Evolutionary conservation across 1,140 invertebrate genomes (phyloP).

Genomic region (Leptopilina clavipes): DNA sequence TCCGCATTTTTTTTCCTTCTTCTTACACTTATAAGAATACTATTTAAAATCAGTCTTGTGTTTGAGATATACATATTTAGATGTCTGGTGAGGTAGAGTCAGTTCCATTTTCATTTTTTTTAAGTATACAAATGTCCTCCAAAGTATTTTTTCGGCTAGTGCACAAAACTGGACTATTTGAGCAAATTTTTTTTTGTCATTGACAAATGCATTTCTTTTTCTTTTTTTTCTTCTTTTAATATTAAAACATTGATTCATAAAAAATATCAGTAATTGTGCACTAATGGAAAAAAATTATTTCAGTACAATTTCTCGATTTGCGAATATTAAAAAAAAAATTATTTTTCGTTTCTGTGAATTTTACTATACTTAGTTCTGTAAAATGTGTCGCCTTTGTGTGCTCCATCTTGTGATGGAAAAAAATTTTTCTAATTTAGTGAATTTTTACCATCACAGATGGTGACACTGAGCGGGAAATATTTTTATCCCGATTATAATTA

Average conservation of each 20-base stretch:
- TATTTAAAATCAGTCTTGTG: constrained; percentile 76
- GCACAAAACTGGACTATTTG: neutral
- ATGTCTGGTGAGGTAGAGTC: constrained; percentile 74
- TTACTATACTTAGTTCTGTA: too few relatives aligned
- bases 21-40: constrained; percentile 70
- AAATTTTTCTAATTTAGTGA: too few relatives aligned
- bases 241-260: too few relatives aligned
- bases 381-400: too few relatives aligned
- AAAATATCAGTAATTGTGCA: too few relatives aligned
- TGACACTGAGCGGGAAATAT: too few relatives aligned
- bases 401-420: too few relatives aligned
- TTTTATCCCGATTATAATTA: too few relatives aligned
- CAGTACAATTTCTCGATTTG: neutral
- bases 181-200: neutral
- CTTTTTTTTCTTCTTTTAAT: neutral
- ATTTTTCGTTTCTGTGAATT: too few relatives aligned
- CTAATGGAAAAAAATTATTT: too few relatives aligned
- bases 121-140: constrained; percentile 70
- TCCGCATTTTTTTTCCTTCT: constrained; percentile 46
- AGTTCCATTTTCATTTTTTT: constrained; percentile 61
- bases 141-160: constrained; percentile 34
- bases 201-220: neutral
- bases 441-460: too few relatives aligned
- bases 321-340: too few relatives aligned
- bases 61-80: constrained; percentile 71